Conservation (phyloP, 2,797 vertebrate species). For the Sparus aurata region DNA sequence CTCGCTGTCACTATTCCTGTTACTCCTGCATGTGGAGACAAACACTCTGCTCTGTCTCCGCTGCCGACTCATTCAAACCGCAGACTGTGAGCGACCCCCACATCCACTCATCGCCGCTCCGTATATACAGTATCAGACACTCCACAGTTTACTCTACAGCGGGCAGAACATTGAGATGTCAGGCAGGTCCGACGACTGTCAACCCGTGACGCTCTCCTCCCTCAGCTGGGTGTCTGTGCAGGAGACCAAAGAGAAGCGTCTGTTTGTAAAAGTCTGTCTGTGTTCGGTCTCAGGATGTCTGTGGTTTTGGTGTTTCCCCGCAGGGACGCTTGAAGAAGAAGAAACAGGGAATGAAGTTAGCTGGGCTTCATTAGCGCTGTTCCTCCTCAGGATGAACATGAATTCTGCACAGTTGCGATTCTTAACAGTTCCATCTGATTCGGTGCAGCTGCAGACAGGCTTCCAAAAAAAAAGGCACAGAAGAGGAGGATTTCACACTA, state of each 20-base stretch:
- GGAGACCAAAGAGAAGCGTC: background rate
- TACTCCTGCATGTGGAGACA: background rate
- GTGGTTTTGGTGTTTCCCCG: background rate
- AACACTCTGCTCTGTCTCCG: background rate
- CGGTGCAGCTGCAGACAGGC: too few species aligned
- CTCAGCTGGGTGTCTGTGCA: background rate
- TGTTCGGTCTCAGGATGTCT: background rate
- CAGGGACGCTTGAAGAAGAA: background rate
- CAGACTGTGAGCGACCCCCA: background rate
- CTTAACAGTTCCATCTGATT: too few species aligned
- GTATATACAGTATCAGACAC: background rate
- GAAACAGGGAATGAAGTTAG: background rate
- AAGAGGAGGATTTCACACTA: too few species aligned
- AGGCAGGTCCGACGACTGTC: background rate
- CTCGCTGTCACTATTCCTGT: background rate
- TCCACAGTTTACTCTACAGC: background rate
- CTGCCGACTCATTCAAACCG: background rate
- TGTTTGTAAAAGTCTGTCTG: background rate
- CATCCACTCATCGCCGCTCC: background rate
- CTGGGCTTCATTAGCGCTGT: background rate
- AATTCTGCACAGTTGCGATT: too few species aligned
- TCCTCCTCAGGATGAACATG: too few species aligned
- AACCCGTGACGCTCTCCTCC: background rate
- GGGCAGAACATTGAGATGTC: background rate
- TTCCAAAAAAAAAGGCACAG: too few species aligned